Evolutionary conservation across 2,113 vertebrate genomes (phyloP).

Genomic region (Brienomyrus brachyistius): DNA sequence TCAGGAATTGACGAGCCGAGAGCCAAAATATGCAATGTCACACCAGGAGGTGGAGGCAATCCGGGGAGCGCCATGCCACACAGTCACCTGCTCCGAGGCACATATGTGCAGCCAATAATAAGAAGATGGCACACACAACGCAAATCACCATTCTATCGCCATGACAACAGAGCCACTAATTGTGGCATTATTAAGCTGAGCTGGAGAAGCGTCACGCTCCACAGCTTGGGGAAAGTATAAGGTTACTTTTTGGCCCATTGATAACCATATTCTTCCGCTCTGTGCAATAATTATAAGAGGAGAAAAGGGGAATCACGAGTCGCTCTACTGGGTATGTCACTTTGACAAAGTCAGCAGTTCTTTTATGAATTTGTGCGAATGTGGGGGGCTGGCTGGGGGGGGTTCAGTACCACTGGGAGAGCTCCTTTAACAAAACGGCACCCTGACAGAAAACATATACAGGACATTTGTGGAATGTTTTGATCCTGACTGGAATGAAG

Average conservation of each 20-base stretch:
- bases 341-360: slow-evolving; percentile 2
- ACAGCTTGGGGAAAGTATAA: not conserved
- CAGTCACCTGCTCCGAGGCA: not conserved
- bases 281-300: not conserved
- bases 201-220: not conserved
- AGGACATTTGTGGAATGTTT: not conserved
- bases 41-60: not conserved
- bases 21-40: not conserved
- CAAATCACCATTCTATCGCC: not conserved
- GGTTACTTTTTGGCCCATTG: not conserved
- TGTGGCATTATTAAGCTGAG: not conserved
- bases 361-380: not conserved
- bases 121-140: not conserved
- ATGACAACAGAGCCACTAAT: not conserved
- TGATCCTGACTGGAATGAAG: not conserved
- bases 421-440: not conserved
- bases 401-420: not conserved
- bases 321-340: not conserved
- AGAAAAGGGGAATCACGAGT: not conserved
- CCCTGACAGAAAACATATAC: not conserved
- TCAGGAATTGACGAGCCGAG: not conserved
- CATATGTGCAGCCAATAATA: not conserved
- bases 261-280: not conserved
- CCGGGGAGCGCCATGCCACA: not conserved
- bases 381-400: not conserved